Base-by-base conservation (phyloP, 2,797 vertebrate genomes). In the Phataginus tricuspis region DNA sequence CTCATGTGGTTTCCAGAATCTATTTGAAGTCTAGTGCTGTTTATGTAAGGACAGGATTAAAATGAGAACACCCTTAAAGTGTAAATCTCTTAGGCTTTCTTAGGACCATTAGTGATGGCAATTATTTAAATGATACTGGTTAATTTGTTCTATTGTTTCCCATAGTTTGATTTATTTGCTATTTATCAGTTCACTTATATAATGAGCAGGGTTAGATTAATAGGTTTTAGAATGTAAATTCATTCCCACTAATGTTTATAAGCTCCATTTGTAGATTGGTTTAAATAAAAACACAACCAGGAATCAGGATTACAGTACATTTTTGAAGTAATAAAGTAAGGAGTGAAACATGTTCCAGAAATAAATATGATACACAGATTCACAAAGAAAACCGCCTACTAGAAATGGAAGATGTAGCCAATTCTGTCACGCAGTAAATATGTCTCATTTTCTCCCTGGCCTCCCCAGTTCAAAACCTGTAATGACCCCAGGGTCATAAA, bases 161-260 rank as follows among this genome's bases (percentile, higher is more conserved):
- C 94, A 97, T 95, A 97, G 74, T 96, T 98, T 98, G 97, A 94
- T 98, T 98, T 98, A 97, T 96, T 98, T 95, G 91, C 90, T 95
- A 72, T 97, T 98, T 98, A 97, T 96, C 87, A 61, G 94, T 96
- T 98, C 82, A 61, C 95, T 97, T 98, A 95, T 87, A 66, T 96
- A 98, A 98, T 92, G 87, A 97, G 93, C 91, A 95, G 96, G 95
- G 97, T 97, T 96, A 98, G 97, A 98, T 98, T 96, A 98, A 98
- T 98, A 98, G 96, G 97, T 96, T 98, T 97, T 90, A 94, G 51
- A 97, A 97, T 96, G 95, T 93, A 97, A 98, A 98, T 98, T 98
- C 97, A 42, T 97, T 97, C 97, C 95, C 94, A 96, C 90, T 97
- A 91, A 93, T 95, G 92, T 97, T 98, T 98, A 98, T 98, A 97